These are phyloP conservation scores for Trachymyrmex septentrionalis DNA, from an alignment of 1,140 invertebrate genomes.

Conservation along the genomic window DNA sequence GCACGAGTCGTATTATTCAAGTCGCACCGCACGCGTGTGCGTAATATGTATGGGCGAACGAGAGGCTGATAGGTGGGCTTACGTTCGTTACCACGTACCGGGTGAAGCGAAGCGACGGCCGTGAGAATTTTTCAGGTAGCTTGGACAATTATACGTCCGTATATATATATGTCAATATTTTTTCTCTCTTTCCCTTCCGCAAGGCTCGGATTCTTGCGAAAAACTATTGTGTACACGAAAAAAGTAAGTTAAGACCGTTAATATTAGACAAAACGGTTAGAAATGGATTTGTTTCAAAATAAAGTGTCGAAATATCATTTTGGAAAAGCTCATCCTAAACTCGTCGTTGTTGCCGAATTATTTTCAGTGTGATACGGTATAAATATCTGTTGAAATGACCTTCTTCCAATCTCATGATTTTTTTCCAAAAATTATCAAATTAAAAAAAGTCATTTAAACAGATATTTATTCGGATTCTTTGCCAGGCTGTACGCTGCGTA, in stretches of 20 bases:
- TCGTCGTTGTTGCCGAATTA: background rate
- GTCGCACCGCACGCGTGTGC: conserved; percentile 66
- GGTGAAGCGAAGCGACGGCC: conserved; percentile 57
- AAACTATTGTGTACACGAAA: background rate
- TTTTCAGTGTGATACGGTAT: background rate
- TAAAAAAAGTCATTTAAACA: too few relatives aligned
- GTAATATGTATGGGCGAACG: conserved; percentile 75
- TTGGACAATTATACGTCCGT: background rate
- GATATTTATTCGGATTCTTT: too few relatives aligned
- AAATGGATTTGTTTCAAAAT: background rate
- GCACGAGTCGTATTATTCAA: conserved; percentile 70
- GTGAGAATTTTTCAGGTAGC: conserved; percentile 22
- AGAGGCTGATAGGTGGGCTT: conserved; percentile 74
- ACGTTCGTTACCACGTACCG: conserved; percentile 66
- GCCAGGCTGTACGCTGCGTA: too few relatives aligned
- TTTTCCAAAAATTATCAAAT: too few relatives aligned
- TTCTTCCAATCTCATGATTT: background rate
- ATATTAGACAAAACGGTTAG: background rate
- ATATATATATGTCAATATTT: background rate
- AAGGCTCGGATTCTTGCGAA: background rate
- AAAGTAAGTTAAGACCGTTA: background rate
- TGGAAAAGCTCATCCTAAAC: background rate
- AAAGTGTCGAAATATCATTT: too few relatives aligned
- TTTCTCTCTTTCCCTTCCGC: background rate
- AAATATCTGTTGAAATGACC: background rate